Percentiles rank a stretch among this genome's conserved stretches.
Conservation (phyloP, 2,113 vertebrate species). For the Morone chrysops region DNA sequence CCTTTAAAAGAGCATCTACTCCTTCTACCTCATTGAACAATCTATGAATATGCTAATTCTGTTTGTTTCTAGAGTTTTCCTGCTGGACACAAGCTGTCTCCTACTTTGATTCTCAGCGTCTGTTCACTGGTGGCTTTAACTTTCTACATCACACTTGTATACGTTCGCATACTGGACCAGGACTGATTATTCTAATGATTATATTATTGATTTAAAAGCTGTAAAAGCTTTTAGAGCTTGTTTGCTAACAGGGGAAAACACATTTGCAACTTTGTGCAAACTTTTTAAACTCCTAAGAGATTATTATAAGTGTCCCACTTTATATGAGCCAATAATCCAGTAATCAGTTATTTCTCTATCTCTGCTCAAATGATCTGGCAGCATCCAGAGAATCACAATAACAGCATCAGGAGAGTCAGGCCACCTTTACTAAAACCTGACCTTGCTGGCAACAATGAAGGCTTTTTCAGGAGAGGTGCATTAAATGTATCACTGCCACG, state of each 20-base stretch:
- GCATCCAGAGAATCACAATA: neutral
- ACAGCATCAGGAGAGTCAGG: neutral
- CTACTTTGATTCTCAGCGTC: too few species aligned
- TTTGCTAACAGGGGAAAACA: neutral
- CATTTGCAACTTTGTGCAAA: too few species aligned
- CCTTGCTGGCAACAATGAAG: neutral
- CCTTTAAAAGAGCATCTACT: too few species aligned
- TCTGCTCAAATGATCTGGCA: neutral
- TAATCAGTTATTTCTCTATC: neutral
- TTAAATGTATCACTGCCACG: neutral
- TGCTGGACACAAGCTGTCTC: too few species aligned
- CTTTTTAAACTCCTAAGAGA: neutral
- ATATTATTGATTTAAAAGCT: neutral
- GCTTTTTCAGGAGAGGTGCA: neutral
- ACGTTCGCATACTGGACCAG: too few species aligned
- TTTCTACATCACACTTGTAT: too few species aligned
- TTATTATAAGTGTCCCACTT: neutral
- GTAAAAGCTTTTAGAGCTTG: neutral
- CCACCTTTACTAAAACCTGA: neutral
- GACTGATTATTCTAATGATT: too few species aligned
- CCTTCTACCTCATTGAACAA: too few species aligned
- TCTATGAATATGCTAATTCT: too few species aligned
- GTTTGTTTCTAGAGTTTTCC: too few species aligned
- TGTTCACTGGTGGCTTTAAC: too few species aligned
- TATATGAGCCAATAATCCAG: neutral